Conservation (phyloP, 2,113 vertebrate genomes). For the Pica pica region DNA sequence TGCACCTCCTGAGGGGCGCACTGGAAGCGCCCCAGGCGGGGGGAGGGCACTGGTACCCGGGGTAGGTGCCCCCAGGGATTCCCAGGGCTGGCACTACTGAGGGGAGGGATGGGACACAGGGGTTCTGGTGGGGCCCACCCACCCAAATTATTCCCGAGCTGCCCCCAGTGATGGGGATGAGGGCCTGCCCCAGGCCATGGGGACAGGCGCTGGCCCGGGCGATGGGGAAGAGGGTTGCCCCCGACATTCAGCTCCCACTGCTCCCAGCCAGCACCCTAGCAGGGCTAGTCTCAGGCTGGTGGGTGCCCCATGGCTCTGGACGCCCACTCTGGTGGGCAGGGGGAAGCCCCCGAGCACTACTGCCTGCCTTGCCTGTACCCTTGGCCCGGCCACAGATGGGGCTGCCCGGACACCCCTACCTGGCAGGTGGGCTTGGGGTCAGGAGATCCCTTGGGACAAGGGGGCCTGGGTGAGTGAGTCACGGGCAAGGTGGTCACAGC, state of each 20-base stretch:
- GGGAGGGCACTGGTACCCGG: not conserved
- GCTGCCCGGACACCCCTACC: not conserved
- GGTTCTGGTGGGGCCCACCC: not conserved
- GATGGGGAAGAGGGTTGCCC: not conserved
- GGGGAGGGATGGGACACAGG: not conserved
- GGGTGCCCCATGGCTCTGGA: not conserved
- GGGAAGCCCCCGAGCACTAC: rapidly evolving
- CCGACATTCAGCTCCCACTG: rapidly evolving
- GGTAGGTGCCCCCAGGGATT: not conserved
- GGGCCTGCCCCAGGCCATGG: not conserved
- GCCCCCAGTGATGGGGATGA: not conserved
- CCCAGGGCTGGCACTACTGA: not conserved
- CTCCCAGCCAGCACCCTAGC: not conserved
- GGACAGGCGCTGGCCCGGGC: not conserved
- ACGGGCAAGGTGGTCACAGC: not conserved
- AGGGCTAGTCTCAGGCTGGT: not conserved
- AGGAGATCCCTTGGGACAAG: rapidly evolving
- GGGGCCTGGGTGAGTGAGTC: too few species aligned
- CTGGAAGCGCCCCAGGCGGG: not conserved
- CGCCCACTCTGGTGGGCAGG: not conserved
- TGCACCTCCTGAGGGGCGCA: not conserved
- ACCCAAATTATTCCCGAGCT: not conserved
- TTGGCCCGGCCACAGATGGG: not conserved
- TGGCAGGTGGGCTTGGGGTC: not conserved
- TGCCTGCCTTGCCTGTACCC: not conserved